A percentile compares a stretch with the other conserved stretches of the same genome.
Evolutionary conservation across 2,888 invertebrate species (phyloP).

Genomic region (Aspidapion aeneum): DNA sequence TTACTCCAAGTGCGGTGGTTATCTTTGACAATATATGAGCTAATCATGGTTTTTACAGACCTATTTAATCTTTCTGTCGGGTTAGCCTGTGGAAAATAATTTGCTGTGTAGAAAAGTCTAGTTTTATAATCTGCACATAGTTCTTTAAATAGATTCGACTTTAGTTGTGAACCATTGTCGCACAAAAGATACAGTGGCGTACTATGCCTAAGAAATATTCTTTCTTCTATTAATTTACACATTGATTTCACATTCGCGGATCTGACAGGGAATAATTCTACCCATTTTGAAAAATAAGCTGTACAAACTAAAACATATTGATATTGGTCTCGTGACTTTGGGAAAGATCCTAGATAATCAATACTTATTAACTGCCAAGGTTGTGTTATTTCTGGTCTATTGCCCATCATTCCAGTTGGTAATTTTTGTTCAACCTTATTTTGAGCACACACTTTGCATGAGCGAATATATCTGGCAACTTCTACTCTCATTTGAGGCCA

Average conservation of each 20-base stretch:
- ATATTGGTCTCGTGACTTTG: not conserved
- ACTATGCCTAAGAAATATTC: constrained; percentile 1
- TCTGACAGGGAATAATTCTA: not conserved
- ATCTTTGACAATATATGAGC: no score
- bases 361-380: constrained; percentile 8
- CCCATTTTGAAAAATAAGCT: constrained; percentile 2
- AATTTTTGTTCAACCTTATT: constrained; percentile 5
- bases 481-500: constrained; percentile 9
- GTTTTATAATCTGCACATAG: no score
- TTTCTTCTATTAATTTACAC: constrained; percentile 1
- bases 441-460: constrained; percentile 2
- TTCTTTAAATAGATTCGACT: no score
- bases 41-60: no score
- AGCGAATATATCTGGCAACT: no score
- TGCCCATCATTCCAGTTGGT: constrained; percentile 7
- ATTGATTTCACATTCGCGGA: not conserved
- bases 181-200: no score
- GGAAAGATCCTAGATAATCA: constrained; percentile 8
- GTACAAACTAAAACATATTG: not conserved
- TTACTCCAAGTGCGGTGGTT: no score
- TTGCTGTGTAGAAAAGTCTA: no score
- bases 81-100: no score
- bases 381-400: constrained; percentile 2
- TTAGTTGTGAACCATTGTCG: no score
- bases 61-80: no score